phyloP scores from a whole-genome alignment of 53 echinoderm and acorn worm genomes.

The Stichopus horrens region DNA sequence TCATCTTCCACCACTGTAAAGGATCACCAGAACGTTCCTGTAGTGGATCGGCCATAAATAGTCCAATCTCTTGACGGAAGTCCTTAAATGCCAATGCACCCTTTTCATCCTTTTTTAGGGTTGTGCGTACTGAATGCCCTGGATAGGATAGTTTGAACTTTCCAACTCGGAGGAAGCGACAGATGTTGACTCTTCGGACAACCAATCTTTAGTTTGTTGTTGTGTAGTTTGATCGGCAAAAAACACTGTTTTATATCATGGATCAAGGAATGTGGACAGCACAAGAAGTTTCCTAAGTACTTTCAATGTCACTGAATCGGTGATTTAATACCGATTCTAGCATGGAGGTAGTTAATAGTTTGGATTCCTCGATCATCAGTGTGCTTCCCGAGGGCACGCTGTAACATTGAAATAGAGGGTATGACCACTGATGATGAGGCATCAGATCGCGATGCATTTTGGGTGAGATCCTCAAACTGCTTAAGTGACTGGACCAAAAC shows the following conservation, averaged over 20 bases:
- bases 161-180: neutral
- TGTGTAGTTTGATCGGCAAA: neutral
- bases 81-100: neutral
- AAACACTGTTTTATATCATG: slow-evolving; percentile 14
- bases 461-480: slow-evolving; percentile 45
- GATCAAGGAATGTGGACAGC: slow-evolving; percentile 11
- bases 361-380: neutral
- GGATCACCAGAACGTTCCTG: neutral
- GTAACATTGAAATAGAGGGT: slow-evolving; percentile 9
- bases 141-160: neutral
- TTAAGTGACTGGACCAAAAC: slow-evolving; percentile 15
- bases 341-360: slow-evolving; percentile 20
- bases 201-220: neutral
- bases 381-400: neutral
- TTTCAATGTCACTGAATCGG: neutral
- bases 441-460: slow-evolving; percentile 9
- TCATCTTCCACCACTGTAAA: slow-evolving; percentile 17
- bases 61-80: neutral
- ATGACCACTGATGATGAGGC: slow-evolving; percentile 35
- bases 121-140: neutral
- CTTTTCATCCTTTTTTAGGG: neutral
- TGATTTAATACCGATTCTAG: neutral
- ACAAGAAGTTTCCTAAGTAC: neutral
- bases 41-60: slow-evolving; percentile 1
- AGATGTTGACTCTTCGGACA: neutral